These are phyloP conservation scores for Typhlichthys subterraneus DNA, from an alignment of 2,797 vertebrate genomes.

Conservation along the genomic window DNA sequence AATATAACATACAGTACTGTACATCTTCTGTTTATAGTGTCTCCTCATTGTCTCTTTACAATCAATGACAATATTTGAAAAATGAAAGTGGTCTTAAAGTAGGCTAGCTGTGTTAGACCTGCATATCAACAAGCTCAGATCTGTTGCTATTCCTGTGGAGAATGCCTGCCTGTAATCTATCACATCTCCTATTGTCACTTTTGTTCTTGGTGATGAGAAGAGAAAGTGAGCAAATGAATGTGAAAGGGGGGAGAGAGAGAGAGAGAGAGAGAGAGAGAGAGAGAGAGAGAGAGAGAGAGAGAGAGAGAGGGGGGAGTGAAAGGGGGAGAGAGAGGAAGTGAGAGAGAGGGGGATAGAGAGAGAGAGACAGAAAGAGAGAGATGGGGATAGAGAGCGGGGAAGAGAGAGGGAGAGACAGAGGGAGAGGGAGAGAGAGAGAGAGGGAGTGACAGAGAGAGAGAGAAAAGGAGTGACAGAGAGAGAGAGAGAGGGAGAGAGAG, in stretches of 20 bases:
- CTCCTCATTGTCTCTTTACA: no score
- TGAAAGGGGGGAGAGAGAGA: not conserved
- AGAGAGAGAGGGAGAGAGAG: not conserved
- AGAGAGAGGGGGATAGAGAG: not conserved
- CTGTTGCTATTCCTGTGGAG: conserved; percentile 20
- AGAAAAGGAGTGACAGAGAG: not conserved
- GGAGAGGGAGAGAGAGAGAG: conserved; percentile 21
- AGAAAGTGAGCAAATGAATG: no score
- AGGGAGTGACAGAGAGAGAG: conserved; percentile 10
- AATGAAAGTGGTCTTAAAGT: not conserved
- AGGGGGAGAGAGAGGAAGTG: not conserved
- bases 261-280: not conserved
- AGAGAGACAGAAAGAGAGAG: not conserved
- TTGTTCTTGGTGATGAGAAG: conserved; percentile 42
- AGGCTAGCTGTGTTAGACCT: conserved; percentile 42
- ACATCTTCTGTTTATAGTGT: no score
- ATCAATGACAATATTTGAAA: no score
- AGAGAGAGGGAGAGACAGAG: not conserved
- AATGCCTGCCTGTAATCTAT: conserved; percentile 15
- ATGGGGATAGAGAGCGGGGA: not conserved
- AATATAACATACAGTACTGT: no score
- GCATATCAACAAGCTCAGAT: conserved; percentile 30
- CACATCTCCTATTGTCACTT: conserved; percentile 38
- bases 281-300: not conserved
- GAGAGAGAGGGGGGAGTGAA: not conserved